These are phyloP conservation scores for Micropoecilia bifurca DNA, from an alignment of 2,797 vertebrate genomes.

Conservation along the genomic window DNA sequence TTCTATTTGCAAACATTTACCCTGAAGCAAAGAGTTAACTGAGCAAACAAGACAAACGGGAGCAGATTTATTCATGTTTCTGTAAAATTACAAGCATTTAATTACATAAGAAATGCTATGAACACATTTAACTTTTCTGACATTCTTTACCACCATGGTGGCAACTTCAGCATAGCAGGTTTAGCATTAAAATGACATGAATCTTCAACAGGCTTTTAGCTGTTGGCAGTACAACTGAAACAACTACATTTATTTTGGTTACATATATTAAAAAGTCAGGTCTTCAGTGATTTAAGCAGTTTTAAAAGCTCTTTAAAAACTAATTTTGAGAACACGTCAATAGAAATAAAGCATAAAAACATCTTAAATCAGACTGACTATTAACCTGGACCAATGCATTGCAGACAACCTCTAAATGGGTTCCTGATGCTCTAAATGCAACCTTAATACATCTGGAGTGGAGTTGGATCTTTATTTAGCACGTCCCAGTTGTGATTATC, in stretches of 20 bases:
- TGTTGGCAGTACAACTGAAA: not conserved
- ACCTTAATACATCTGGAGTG: not conserved
- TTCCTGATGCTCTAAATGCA: not conserved
- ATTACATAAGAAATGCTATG: not conserved
- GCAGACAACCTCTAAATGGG: not conserved
- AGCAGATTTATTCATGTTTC: not conserved
- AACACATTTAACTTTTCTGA: not conserved
- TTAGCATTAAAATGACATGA: not conserved
- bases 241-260: not conserved
- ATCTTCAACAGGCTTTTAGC: not conserved
- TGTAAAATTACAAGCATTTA: not conserved
- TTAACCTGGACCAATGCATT: not conserved
- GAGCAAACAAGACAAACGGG: not conserved
- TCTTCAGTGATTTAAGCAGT: not conserved
- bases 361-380: not conserved
- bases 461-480: not conserved
- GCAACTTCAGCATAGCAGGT: not conserved
- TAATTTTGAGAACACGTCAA: not conserved
- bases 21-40: not conserved
- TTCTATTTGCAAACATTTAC: not conserved
- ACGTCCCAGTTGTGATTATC: not conserved
- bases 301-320: not conserved
- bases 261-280: not conserved
- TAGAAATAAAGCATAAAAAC: not conserved
- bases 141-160: not conserved